Percentiles rank a stretch among this genome's conserved stretches.
Evolutionary conservation across 2,888 invertebrate species (phyloP).

Genomic region (Dascillus cervinus): DNA sequence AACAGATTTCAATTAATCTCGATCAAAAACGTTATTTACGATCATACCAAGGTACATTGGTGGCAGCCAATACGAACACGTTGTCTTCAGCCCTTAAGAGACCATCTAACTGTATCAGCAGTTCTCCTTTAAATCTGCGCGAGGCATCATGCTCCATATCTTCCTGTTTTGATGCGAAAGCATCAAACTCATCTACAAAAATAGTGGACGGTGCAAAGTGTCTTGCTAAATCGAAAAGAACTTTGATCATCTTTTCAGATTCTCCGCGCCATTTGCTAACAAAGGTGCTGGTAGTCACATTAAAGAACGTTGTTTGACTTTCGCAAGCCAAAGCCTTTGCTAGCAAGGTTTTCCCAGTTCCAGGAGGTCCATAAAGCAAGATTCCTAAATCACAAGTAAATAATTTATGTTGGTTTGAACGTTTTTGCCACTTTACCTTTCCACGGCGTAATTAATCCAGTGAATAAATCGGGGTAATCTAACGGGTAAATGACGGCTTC

Average conservation of each 20-base stretch:
- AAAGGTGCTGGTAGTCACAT: slow-evolving; percentile 79
- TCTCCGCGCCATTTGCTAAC: slow-evolving; percentile 97
- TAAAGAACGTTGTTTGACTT: slow-evolving; percentile 76
- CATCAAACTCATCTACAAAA: slow-evolving; percentile 90
- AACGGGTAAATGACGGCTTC: slow-evolving; percentile 81
- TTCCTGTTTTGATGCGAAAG: slow-evolving; percentile 62
- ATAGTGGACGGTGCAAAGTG: slow-evolving; percentile 79
- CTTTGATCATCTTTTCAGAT: slow-evolving; percentile 85
- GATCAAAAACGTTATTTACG: too few relatives aligned
- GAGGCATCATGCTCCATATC: slow-evolving; percentile 79
- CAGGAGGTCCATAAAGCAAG: slow-evolving; percentile 63
- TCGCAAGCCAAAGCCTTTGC: slow-evolving; percentile 85
- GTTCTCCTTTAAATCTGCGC: slow-evolving; percentile 79
- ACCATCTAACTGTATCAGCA: slow-evolving; percentile 83
- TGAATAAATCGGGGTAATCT: slow-evolving; percentile 65
- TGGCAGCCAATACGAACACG: slow-evolving; percentile 78
- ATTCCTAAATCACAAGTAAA: too few relatives aligned
- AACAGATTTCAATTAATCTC: too few relatives aligned
- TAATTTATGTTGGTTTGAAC: too few relatives aligned
- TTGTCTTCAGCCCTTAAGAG: slow-evolving; percentile 52
- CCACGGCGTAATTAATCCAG: slow-evolving; percentile 69
- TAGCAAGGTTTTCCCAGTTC: slow-evolving; percentile 82
- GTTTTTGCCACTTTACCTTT: too few relatives aligned
- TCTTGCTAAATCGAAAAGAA: slow-evolving; percentile 78
- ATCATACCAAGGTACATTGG: slow-evolving; percentile 94